phyloP scores from a whole-genome alignment of 2,797 vertebrate species.

The Synanceia verrucosa region DNA sequence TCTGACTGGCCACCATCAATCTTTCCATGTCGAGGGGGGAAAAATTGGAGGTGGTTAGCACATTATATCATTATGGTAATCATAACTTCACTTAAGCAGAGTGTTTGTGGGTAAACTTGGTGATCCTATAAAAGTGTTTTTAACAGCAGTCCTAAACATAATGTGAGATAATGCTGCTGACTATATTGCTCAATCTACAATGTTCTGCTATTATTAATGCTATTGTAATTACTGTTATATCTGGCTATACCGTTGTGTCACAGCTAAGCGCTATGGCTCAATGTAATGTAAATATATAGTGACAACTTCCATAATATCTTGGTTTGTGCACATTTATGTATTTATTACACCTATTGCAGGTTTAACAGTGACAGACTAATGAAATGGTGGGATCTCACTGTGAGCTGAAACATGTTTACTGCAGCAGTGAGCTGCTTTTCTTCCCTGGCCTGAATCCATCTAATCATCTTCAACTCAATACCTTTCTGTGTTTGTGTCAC shows the following conservation, averaged over 20 bases:
- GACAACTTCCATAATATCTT: neutral
- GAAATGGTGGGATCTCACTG: constrained; percentile 39
- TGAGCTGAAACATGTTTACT: constrained; percentile 50
- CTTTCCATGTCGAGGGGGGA: constrained; percentile 45
- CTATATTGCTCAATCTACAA: constrained; percentile 8
- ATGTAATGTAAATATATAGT: neutral
- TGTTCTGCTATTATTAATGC: constrained; percentile 21
- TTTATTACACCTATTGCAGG: neutral
- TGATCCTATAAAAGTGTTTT: constrained; percentile 52
- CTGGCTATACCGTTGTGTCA: neutral
- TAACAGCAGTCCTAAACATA: constrained; percentile 30
- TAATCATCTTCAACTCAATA: constrained; percentile 3
- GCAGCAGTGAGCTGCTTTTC: constrained; percentile 34
- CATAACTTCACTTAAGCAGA: constrained; percentile 59
- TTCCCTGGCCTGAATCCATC: constrained; percentile 29
- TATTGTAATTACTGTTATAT: constrained; percentile 25
- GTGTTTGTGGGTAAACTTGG: constrained; percentile 62
- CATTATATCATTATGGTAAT: constrained; percentile 74
- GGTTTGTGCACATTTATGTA: neutral
- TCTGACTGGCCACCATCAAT: constrained; percentile 68
- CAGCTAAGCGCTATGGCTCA: neutral
- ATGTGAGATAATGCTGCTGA: constrained; percentile 17
- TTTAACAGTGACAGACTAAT: constrained; percentile 10
- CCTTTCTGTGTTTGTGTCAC: constrained; percentile 4
- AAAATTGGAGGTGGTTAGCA: constrained; percentile 67